phyloP scores from a whole-genome alignment of 2,113 vertebrate species.

The Podarcis cretensis region DNA sequence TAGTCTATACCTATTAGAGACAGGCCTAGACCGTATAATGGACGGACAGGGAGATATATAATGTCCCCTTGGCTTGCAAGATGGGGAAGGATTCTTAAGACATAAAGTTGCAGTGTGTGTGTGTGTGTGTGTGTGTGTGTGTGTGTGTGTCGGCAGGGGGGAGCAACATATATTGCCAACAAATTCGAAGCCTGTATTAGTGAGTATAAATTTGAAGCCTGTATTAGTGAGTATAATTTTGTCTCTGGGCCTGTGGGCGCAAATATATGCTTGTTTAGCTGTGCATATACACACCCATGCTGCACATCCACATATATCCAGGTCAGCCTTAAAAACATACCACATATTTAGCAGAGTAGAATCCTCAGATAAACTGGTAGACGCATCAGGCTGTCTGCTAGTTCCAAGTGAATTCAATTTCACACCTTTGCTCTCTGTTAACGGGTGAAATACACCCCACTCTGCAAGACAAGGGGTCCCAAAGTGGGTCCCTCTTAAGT shows the following conservation, averaged over 20 bases:
- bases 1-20: conserved; percentile 9
- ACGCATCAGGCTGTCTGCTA: not conserved
- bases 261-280: not conserved
- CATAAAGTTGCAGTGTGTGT: not conserved
- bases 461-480: too few relatives aligned
- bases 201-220: not conserved
- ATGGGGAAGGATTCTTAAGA: not conserved
- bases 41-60: not conserved
- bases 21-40: conserved; percentile 11
- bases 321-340: not conserved
- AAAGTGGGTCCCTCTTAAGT: too few relatives aligned
- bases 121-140: not conserved
- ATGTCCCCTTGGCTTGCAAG: conserved; percentile 40
- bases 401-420: not conserved
- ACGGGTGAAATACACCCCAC: too few relatives aligned
- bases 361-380: not conserved
- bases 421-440: not conserved
- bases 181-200: not conserved
- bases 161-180: not conserved
- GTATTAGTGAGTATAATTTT: not conserved
- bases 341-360: not conserved
- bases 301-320: not conserved
- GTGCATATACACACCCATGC: too few relatives aligned
- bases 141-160: too few relatives aligned
- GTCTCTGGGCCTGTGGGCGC: not conserved